Percentiles rank a stretch among this genome's conserved stretches.
Evolutionary conservation across 2,797 vertebrate genomes (phyloP).

Genomic region (Rhincodon typus): DNA sequence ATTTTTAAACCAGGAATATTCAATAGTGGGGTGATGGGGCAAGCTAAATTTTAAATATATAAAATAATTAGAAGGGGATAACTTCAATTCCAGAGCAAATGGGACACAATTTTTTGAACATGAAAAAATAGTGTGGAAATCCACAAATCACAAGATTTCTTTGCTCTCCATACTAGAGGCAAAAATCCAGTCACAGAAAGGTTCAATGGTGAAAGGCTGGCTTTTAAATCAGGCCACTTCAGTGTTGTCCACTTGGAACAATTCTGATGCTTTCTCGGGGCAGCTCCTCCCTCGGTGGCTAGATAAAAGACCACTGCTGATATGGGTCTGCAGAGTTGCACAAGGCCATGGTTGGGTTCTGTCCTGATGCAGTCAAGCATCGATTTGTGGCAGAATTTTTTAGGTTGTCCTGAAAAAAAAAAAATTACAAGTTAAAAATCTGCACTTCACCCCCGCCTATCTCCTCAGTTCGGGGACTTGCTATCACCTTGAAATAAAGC

Average conservation of each 20-base stretch:
- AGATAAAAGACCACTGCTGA: slow-evolving; percentile 80
- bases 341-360: slow-evolving; percentile 56
- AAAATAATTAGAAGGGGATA: neutral
- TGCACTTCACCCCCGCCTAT: no score
- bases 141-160: neutral
- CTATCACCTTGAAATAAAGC: neutral
- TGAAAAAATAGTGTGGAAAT: neutral
- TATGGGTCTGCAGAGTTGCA: slow-evolving; percentile 63
- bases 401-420: slow-evolving; percentile 61
- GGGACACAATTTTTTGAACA: neutral
- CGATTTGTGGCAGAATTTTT: slow-evolving; percentile 67
- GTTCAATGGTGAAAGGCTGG: neutral
- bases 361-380: slow-evolving; percentile 64
- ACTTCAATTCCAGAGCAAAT: neutral
- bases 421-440: slow-evolving; percentile 7
- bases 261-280: slow-evolving; percentile 52
- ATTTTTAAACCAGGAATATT: neutral
- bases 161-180: neutral
- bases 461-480: neutral
- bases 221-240: neutral
- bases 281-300: slow-evolving; percentile 56
- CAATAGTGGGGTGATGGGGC: neutral
- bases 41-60: neutral
- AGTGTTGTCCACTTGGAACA: slow-evolving; percentile 46
- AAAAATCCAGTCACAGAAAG: neutral